Percentiles rank a stretch among this genome's conserved stretches.
These are phyloP conservation scores for Musca domestica DNA, from an alignment of 1,140 invertebrate genomes.

Conservation along the genomic window DNA sequence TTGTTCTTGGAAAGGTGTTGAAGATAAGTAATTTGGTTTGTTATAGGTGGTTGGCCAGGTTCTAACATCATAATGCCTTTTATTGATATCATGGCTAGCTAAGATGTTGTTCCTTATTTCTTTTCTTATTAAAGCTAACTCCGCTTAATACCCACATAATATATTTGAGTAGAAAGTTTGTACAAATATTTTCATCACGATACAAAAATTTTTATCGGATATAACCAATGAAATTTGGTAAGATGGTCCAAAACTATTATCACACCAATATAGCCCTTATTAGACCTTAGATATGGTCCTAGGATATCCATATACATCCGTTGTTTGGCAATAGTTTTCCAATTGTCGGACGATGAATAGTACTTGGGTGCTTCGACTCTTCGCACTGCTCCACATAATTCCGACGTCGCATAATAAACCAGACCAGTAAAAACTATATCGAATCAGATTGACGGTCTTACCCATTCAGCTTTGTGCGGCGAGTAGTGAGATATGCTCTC, in stretches of 20 bases:
- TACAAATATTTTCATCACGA: too few species aligned
- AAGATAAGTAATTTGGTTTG: too few species aligned
- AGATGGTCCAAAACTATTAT: too few species aligned
- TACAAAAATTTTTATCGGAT: too few species aligned
- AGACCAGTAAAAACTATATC: too few species aligned
- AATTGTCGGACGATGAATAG: neutral
- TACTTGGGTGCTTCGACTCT: neutral
- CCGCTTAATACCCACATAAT: too few species aligned
- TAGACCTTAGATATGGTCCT: too few species aligned
- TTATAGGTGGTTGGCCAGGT: neutral
- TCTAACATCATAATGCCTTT: neutral
- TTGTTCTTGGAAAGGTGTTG: neutral
- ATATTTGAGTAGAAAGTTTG: too few species aligned
- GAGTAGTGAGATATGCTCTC: neutral
- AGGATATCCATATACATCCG: too few species aligned
- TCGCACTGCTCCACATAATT: neutral
- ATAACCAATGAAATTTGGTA: too few species aligned
- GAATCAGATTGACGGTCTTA: neutral
- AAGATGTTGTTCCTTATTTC: neutral
- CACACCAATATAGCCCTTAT: too few species aligned
- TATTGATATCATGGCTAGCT: neutral
- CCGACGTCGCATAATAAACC: neutral
- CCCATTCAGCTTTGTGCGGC: neutral
- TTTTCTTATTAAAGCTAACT: neutral
- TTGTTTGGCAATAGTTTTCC: too few species aligned